Conservation (phyloP, 2,888 invertebrate species). For the Hofmannophila pseudospretella region DNA sequence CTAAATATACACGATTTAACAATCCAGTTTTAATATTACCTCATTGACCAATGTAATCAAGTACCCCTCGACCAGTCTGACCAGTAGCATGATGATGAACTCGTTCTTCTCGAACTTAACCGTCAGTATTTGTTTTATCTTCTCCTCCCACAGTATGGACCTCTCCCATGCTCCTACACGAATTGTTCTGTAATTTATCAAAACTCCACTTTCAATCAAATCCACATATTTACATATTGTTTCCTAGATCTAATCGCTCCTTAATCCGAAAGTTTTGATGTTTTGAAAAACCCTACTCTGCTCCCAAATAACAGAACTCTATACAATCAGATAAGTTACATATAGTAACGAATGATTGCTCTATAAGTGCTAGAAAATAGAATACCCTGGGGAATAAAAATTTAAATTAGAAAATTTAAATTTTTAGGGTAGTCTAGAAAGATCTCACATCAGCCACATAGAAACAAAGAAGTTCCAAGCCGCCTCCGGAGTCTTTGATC, state of each 20-base stretch:
- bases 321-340: too few relatives aligned
- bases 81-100: conserved; percentile 57
- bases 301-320: too few relatives aligned
- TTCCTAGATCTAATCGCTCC: neutral
- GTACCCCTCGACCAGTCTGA: conserved; percentile 76
- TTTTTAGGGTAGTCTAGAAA: neutral
- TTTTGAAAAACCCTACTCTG: too few relatives aligned
- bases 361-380: too few relatives aligned
- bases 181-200: conserved; percentile 63
- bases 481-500: conserved; percentile 69
- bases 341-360: too few relatives aligned
- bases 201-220: too few relatives aligned
- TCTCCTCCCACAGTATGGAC: conserved; percentile 72
- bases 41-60: conserved; percentile 69
- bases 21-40: conserved; percentile 29
- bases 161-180: conserved; percentile 78
- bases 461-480: conserved; percentile 72
- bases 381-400: neutral
- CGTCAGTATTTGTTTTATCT: conserved; percentile 41
- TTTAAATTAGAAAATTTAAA: neutral
- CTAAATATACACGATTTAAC: too few relatives aligned
- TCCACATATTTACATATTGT: too few relatives aligned
- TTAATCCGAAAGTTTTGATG: too few relatives aligned
- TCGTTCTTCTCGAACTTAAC: conserved; percentile 35
- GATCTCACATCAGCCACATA: conserved; percentile 79